Base-by-base conservation (phyloP, 2,888 invertebrate genomes). In the Pristionchus arcanus region DNA sequence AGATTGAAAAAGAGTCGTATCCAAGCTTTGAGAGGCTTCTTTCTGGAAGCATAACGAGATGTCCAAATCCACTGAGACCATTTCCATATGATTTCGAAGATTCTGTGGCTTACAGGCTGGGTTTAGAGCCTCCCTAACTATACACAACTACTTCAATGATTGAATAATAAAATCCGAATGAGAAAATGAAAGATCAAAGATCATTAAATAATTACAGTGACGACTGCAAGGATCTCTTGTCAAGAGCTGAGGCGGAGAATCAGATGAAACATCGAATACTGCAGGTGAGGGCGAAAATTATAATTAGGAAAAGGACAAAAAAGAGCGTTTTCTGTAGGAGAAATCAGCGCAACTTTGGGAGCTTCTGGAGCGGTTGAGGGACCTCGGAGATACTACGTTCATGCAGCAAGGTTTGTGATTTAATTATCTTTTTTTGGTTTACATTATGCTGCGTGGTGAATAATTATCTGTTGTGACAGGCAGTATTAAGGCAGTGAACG, bases 321-420 rank as follows among this genome's bases (percentile, higher is more conserved):
- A 0, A 13, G n/a, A n/a, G 25, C 53, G 7, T 9, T 9, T 49
- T 49, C 42, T 59, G 49, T 86, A 92, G 90, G 90, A 94, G 93
- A 94, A 94, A 91, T 93, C 94, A 53, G 92, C 91, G n/a, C 94
- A 94, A 90, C 90, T 94, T 42, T 94, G 94, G 94, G 94, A 94
- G 90, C 81, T 94, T 77, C 90, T 94, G 87, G 94, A 94, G 88
- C 91, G 93, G 84, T 83, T 94, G 89, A 85, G 93, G 85, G 91
- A 93, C 85, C 90, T 92, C 31, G 94, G 94, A 31, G 94, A 93
- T 90, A 91, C 91, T 3, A 91, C 92, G 28, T 92, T 92, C 89
- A 87, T 93, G 63, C 91, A 92, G 90, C 93, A 93, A 91, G 93
- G 93, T 92, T 37, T 84, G 91, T 16, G 25, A 31, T 1, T 3